Conservation (phyloP, 64 coral and sea anemone species). For the Platygyra sinensis region DNA sequence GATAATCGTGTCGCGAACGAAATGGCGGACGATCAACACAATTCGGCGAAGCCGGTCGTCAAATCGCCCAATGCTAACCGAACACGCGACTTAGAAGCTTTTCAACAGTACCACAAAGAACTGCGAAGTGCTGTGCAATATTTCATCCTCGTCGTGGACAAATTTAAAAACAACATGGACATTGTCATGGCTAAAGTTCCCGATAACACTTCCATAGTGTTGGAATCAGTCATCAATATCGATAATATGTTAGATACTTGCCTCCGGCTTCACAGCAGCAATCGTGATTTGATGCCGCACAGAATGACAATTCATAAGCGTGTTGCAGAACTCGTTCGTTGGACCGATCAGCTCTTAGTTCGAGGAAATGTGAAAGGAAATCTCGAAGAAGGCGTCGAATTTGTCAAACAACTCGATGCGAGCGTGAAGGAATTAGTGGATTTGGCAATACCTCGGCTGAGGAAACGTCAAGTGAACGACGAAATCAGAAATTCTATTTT, state of each 20-base stretch:
- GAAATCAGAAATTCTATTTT: constrained; percentile 98
- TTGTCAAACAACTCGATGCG: constrained; percentile 67
- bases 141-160: constrained; percentile 86
- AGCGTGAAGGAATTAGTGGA: constrained; percentile 86
- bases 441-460: constrained; percentile 70
- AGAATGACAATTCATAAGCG: constrained; percentile 83
- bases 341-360: constrained; percentile 86
- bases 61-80: constrained; percentile 23
- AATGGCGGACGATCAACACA: background rate
- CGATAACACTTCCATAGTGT: constrained; percentile 83
- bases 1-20: background rate
- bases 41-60: constrained; percentile 18
- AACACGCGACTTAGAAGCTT: constrained; percentile 85
- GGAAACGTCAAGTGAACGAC: constrained; percentile 87
- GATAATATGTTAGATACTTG: constrained; percentile 91
- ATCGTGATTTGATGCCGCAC: constrained; percentile 60
- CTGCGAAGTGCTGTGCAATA: constrained; percentile 80
- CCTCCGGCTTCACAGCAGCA: constrained; percentile 79
- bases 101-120: constrained; percentile 94
- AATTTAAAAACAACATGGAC: constrained; percentile 65
- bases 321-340: constrained; percentile 79
- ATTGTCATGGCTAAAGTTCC: constrained; percentile 96
- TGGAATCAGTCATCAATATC: constrained; percentile 94
- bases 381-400: constrained; percentile 79
- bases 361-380: constrained; percentile 77